phyloP scores from a whole-genome alignment of 1,140 invertebrate genomes.

The Heliothis virescens region DNA sequence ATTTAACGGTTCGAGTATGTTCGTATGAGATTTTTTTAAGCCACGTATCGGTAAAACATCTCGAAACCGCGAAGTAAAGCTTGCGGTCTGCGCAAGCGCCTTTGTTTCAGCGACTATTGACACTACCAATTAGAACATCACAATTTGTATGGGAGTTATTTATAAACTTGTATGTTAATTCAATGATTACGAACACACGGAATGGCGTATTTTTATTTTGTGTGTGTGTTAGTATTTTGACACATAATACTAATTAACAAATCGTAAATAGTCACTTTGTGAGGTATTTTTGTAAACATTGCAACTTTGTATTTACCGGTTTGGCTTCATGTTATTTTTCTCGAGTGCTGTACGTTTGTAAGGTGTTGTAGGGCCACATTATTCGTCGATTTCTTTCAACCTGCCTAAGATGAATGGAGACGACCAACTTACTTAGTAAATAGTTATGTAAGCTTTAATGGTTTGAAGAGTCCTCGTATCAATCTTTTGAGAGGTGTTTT shows the following conservation, averaged over 20 bases:
- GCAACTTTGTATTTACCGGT: slow-evolving; percentile 28
- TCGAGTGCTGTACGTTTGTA: neutral
- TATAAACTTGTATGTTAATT: slow-evolving; percentile 37
- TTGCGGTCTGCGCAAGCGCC: neutral
- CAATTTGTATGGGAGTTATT: slow-evolving; percentile 29
- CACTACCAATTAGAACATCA: slow-evolving; percentile 38
- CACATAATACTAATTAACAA: slow-evolving; percentile 40
- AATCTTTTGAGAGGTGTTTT: neutral
- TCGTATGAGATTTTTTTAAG: no score
- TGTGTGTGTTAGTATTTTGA: slow-evolving; percentile 35
- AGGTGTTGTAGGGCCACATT: neutral
- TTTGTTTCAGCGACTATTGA: slow-evolving; percentile 37
- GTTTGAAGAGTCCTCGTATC: neutral
- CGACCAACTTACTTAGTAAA: no score
- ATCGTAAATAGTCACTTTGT: slow-evolving; percentile 34
- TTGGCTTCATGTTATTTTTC: slow-evolving; percentile 2
- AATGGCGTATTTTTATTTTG: slow-evolving; percentile 20
- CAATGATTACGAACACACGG: slow-evolving; percentile 15
- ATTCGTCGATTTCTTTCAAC: neutral
- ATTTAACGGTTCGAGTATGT: no score
- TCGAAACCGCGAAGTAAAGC: slow-evolving; percentile 8
- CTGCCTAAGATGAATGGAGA: no score
- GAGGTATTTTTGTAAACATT: slow-evolving; percentile 17
- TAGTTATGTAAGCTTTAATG: no score
- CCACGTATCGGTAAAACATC: neutral